A percentile compares a stretch with the other conserved stretches of the same genome.
phyloP scores from a whole-genome alignment of 2,113 vertebrate genomes.

The Oxygymnocypris stewartii region DNA sequence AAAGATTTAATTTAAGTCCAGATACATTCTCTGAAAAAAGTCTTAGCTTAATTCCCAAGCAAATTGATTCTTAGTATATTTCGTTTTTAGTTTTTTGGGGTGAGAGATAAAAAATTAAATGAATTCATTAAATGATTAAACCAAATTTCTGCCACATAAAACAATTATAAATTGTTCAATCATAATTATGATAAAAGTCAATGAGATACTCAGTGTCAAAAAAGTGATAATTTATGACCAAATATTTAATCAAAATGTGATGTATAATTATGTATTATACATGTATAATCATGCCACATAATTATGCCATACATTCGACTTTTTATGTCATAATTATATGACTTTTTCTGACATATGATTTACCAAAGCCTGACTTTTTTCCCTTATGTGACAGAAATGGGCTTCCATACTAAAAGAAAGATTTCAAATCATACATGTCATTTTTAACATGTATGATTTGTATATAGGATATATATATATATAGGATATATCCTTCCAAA shows the following conservation, averaged over 20 bases:
- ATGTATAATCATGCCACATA: no score
- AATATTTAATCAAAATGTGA: not conserved
- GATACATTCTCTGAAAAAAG: not conserved
- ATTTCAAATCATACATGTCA: no score
- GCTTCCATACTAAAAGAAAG: not conserved
- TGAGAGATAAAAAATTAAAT: not conserved
- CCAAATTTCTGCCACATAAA: not conserved
- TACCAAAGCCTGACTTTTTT: not conserved
- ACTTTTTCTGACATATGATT: not conserved
- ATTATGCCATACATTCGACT: not conserved
- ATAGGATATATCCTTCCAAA: no score
- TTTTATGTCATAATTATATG: not conserved
- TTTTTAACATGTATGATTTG: no score
- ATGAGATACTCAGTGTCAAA: not conserved
- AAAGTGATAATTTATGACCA: no score
- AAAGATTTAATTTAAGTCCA: not conserved
- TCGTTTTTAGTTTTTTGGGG: not conserved
- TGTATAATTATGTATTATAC: not conserved
- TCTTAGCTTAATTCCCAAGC: not conserved
- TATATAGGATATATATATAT: no score
- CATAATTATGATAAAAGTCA: no score
- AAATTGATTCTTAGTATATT: not conserved
- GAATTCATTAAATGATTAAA: not conserved
- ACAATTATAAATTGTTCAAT: not conserved
- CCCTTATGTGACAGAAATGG: not conserved